phyloP scores from a whole-genome alignment of 2,797 vertebrate species.

The Urocyon cinereoargenteus region DNA sequence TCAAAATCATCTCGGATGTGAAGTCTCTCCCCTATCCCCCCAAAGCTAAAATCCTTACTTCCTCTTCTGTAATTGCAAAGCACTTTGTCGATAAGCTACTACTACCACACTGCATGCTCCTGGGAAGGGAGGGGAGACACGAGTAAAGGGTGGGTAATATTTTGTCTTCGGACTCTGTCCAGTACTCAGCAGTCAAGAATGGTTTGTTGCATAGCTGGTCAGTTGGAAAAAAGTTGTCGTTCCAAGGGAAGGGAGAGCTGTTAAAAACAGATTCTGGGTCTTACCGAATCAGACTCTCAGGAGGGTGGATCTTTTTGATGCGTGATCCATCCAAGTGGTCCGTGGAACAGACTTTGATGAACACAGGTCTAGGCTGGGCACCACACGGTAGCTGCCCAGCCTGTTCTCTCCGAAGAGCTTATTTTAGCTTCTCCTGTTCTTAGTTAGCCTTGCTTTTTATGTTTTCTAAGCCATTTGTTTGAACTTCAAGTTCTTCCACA shows the following conservation, averaged over 20 bases:
- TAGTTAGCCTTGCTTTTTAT: constrained; percentile 20
- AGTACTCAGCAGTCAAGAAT: background rate
- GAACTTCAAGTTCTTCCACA: background rate
- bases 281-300: background rate
- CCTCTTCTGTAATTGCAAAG: background rate
- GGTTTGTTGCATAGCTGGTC: background rate
- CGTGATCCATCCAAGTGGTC: background rate
- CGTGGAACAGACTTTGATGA: background rate
- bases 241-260: background rate
- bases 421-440: background rate
- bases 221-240: background rate
- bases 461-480: background rate
- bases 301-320: background rate
- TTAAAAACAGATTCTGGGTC: background rate
- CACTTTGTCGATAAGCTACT: background rate
- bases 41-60: background rate
- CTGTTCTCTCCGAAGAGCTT: background rate
- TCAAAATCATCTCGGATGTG: background rate
- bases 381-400: background rate
- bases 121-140: background rate
- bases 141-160: background rate
- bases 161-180: background rate
- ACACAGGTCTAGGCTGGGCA: background rate
- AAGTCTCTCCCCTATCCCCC: background rate
- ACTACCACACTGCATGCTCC: background rate